Evolutionary conservation across 2,888 invertebrate species (phyloP), one percentile per base, ranked within the genome.

Genomic region (Cantharis nigra): DNA sequence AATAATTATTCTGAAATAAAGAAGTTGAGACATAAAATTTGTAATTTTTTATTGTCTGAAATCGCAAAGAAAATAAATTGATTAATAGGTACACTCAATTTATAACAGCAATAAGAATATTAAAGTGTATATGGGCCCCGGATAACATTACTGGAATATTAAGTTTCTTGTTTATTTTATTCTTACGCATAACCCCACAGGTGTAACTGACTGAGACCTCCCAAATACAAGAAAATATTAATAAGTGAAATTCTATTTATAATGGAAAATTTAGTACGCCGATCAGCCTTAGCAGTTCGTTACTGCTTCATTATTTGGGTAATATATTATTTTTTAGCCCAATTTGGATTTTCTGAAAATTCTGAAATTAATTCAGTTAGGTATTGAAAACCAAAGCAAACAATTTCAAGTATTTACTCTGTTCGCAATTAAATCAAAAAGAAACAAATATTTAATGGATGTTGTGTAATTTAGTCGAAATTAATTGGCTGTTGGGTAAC

Each of bases 401-500:
- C 33, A 33, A 33, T 33, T 49, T n/a, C 13, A 49, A 49, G 13
- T n/a, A 49, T 49, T 49, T 49, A 49, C 49, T 49, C n/a, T n/a
- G n/a, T n/a, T 49, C 9, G 49, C n/a, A 49, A 49, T 49, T 49
- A 49, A 49, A 49, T 49, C 49, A n/a, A 49, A 49, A 49, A 49
- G 49, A n/a, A 49, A 49, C 49, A 64, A 64, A 64, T 20, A 20
- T 20, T 64, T 67, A 26, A 67, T 67, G 65, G 65, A 67, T 67
- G 65, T 23, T n/a, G 28, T 26, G 23, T 75, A 75, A 75, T 67
- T 75, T 75, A 71, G 71, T 65, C 14, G 49, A 76, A 76, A 76
- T 76, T 76, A 76, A 76, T 72, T 72, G 72, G 23, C 70, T 69
- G 76, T 76, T 76, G 67, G 26, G 72, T 62, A 14, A 72, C 33